Evolutionary conservation across 1,140 invertebrate species (phyloP), one percentile per base, ranked within the genome.

Genomic region (Aradophagus sp.): DNA sequence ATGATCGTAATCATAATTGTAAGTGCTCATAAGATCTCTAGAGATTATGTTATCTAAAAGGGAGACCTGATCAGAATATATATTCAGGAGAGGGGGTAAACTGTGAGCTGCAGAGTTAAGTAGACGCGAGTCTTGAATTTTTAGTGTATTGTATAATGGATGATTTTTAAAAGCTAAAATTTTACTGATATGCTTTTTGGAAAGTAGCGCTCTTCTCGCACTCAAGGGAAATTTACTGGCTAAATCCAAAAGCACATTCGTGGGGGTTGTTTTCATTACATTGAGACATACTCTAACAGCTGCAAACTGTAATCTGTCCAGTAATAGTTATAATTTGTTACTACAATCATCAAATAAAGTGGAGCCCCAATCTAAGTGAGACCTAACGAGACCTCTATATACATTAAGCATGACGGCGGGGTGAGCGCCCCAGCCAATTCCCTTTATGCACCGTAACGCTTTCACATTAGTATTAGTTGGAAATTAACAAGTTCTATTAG

Each of bases 231-330:
- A 5, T 35, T 66, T 47, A 20, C 36, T 27, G 6, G 39, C 61
- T 16, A 67, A 12, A 12, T 71, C 50, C 0, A 55, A 41, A 0
- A 75, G 0, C 3, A 71, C 27, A 8, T 58, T 48, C 0, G 26
- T 65, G 0, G 68, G 62, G 0, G 73, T 75, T 0, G 67, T 48
- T 32, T 36, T 44, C 39, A 63, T 59, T 7, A 44, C 27, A 1
- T 68, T 63, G 10, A 71, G 16, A 11, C 8, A 27, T 0, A 10
- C 10, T 41, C 69, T 55, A 0, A 72, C 2, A 1, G 61, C 42
- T 0, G 62, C 29, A 15, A 27, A 66, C 27, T 72, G 62, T 1
- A 56, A 26, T 0, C 7, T 26, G 15, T 66, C 48, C 0, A 72
- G 12, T 48, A 27, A 31, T 26, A 13, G 13, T 5, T 1, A 7